Evolutionary conservation across 2,888 invertebrate genomes (phyloP), one percentile per base, ranked within the genome.

Genomic region (Limnephilus rhombicus): DNA sequence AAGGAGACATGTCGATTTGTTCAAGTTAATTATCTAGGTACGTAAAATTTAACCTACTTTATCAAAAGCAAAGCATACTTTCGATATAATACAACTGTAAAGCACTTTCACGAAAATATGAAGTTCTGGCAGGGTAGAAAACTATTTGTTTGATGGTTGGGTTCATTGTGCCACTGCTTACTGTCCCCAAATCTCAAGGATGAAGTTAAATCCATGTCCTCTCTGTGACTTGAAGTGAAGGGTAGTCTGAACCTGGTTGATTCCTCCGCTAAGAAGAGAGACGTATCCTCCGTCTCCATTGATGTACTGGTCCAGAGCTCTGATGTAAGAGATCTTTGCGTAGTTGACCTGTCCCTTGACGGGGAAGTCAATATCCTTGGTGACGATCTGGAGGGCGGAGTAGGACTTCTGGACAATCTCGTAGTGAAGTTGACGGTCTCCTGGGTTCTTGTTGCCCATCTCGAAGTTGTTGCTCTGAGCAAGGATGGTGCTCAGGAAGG

Each of bases 221-320:
- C 95, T 94, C 93, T 95, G 95, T 37, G 96, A 96, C 94, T 95
- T 96, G 94, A 96, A 95, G 80, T 94, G 95, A 0, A 96, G 92
- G 1, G 95, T 95, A 2, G 95, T 95, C 49, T 94, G 94, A 13
- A 90, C 94, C 86, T 93, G 91, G 5, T 95, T 95, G 0, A 95
- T 95, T 15, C 96, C 96, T 53, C 96, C 96, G 0, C 82, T 81
- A 1, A 94, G 68, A 0, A 96, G 93, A 9, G 94, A 94, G 1
- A 95, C 95, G 92, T 94, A 94, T 29, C 96, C 96, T 12, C 96
- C 96, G 0, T 95, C 95, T 0, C 95, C 96, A 80, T 95, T 94
- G 80, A 94, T 94, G 68, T 95, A 94, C 92, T 95, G 95, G 94
- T 96, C 96, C 18, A 94, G 93, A 1, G 95, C 94, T 18, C 94